Conservation (phyloP, 2,888 invertebrate genomes). For the Iselma pallidipennis region DNA sequence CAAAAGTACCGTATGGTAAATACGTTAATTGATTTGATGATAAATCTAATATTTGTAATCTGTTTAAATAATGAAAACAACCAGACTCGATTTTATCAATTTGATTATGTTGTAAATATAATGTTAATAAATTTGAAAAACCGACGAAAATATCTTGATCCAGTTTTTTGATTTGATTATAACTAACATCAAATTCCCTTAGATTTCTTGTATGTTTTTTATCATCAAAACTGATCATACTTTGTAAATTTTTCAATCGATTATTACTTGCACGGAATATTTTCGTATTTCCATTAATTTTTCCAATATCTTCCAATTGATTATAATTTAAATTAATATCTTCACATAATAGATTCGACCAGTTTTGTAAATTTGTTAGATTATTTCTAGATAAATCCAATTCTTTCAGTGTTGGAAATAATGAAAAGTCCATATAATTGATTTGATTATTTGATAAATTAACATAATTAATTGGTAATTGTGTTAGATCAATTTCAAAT, state of each 20-base stretch:
- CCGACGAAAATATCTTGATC: neutral
- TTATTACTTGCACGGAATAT: neutral
- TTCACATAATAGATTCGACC: neutral
- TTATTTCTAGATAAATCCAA: slow-evolving; percentile 5
- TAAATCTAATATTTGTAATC: slow-evolving; percentile 1
- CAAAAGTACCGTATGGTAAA: slow-evolving; percentile 5
- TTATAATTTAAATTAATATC: slow-evolving; percentile 6
- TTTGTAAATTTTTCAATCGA: neutral
- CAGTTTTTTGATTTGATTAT: slow-evolving; percentile 1
- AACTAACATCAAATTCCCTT: slow-evolving; percentile 2
- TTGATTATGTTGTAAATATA: slow-evolving; percentile 7
- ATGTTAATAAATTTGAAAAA: neutral
- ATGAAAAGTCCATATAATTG: neutral
- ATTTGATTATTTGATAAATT: slow-evolving; percentile 5
- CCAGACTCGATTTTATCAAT: neutral
- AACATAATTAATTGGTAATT: neutral
- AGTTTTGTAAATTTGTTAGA: neutral
- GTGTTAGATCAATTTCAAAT: neutral
- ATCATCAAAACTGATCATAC: neutral
- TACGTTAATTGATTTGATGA: slow-evolving; percentile 1
- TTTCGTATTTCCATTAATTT: neutral
- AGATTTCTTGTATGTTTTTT: neutral
- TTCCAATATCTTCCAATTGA: neutral
- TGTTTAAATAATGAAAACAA: neutral
- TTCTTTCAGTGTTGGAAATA: neutral